These are phyloP conservation scores for Drosophila prolongata DNA, from an alignment of 2,888 invertebrate genomes.

Conservation along the genomic window DNA sequence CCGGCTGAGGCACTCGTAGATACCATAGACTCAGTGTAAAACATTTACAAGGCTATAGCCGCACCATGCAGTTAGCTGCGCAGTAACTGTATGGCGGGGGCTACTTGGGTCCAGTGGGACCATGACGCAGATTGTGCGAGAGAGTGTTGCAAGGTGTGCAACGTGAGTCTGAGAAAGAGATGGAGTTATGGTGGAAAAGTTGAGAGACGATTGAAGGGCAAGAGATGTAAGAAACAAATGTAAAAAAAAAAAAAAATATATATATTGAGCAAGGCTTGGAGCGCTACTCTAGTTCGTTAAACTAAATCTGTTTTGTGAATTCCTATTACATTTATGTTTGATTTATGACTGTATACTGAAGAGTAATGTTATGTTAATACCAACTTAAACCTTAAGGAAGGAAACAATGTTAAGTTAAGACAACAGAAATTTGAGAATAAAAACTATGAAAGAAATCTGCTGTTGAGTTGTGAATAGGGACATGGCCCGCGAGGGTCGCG, in stretches of 20 bases:
- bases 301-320: neutral
- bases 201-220: neutral
- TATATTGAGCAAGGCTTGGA: neutral
- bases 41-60: neutral
- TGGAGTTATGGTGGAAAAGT: no score
- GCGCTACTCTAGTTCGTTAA: no score
- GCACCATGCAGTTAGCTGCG: neutral
- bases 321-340: neutral
- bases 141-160: no score
- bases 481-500: neutral
- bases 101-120: neutral
- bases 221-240: neutral
- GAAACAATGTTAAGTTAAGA: neutral
- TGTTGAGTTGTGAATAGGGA: neutral
- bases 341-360: neutral
- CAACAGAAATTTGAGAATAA: neutral
- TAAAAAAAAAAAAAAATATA: no score
- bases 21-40: neutral
- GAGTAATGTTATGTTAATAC: neutral
- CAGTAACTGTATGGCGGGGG: neutral
- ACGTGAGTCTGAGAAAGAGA: no score
- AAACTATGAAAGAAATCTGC: neutral
- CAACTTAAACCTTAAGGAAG: neutral
- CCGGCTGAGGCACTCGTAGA: neutral
- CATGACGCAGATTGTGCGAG: neutral